Evolutionary conservation across 2,113 vertebrate species (phyloP).

Genomic region (Myiozetetes cayanensis): DNA sequence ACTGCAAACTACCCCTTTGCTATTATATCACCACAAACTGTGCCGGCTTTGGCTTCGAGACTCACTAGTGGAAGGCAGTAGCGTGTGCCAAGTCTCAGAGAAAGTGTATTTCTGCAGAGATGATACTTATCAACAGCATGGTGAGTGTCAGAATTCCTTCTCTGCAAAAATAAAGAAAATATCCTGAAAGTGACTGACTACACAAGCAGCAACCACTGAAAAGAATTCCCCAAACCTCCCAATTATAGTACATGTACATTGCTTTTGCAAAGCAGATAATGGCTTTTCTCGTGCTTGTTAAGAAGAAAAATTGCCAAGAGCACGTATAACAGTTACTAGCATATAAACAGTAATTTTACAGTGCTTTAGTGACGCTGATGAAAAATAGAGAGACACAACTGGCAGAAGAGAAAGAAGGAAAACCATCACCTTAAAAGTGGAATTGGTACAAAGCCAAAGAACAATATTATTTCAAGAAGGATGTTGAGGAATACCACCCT

Average conservation of each 20-base stretch:
- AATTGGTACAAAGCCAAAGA: slow-evolving; percentile 12
- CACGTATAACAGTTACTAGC: not conserved
- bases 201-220: not conserved
- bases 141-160: not conserved
- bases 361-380: not conserved
- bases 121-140: not conserved
- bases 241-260: not conserved
- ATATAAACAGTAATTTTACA: not conserved
- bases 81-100: not conserved
- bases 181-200: not conserved
- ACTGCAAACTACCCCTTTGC: not conserved
- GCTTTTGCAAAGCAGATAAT: not conserved
- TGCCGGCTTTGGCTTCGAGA: not conserved
- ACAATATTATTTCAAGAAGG: not conserved
- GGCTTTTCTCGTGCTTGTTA: not conserved
- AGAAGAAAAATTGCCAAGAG: not conserved
- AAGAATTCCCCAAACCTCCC: not conserved
- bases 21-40: not conserved
- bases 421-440: not conserved
- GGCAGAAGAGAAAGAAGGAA: not conserved
- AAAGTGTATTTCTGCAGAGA: not conserved
- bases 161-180: not conserved
- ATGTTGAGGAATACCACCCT: not conserved
- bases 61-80: not conserved
- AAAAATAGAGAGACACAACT: not conserved